A percentile compares a stretch with the other conserved stretches of the same genome.
phyloP scores from a whole-genome alignment of 2,113 vertebrate species.

The Coptodon rendalli region DNA sequence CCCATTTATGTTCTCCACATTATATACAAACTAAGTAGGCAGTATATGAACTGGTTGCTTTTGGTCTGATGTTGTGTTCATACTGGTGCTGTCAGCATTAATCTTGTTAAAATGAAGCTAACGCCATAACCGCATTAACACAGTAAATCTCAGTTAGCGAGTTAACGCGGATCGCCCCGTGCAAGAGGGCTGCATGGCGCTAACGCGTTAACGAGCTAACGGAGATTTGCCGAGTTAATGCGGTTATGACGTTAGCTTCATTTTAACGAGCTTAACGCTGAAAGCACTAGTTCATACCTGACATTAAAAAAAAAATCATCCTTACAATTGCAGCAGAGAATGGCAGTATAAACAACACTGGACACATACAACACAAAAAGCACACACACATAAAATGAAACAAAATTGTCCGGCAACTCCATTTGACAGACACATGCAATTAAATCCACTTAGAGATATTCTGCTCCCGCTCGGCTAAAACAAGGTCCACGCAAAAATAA shows the following conservation, averaged over 20 bases:
- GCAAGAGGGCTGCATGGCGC: background rate
- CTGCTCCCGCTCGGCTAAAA: background rate
- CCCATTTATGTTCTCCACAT: background rate
- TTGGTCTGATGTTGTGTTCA: background rate
- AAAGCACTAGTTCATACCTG: background rate
- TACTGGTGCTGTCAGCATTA: background rate
- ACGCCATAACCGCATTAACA: rapidly evolving
- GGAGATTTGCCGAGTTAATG: background rate
- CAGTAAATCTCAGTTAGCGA: background rate
- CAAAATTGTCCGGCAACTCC: background rate
- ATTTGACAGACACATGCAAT: slow-evolving; percentile 8
- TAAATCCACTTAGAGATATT: background rate
- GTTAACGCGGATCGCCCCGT: rapidly evolving
- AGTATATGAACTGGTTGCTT: background rate
- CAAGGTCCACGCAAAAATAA: background rate
- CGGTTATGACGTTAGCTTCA: rapidly evolving
- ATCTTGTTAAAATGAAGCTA: background rate
- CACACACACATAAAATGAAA: background rate
- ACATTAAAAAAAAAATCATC: background rate
- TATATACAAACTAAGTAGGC: background rate
- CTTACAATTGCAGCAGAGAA: background rate
- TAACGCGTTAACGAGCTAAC: background rate
- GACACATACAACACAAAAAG: background rate
- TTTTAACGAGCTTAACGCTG: background rate
- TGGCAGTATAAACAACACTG: background rate